Base-by-base conservation (phyloP, 2,888 invertebrate genomes). In the Apamea monoglypha region DNA sequence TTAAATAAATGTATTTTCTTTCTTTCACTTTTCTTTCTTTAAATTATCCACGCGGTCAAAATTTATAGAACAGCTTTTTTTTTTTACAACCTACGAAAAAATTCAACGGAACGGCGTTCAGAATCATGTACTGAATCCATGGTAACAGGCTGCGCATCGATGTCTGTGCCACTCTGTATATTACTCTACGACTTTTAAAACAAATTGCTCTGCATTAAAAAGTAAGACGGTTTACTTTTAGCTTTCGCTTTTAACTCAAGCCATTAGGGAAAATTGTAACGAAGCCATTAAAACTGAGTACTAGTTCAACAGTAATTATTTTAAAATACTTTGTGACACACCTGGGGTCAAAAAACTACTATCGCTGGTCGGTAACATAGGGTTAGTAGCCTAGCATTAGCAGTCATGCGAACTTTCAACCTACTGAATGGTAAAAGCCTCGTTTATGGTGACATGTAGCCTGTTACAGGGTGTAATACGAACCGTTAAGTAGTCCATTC, bases 321-420 rank as follows among this genome's bases (percentile, higher is more conserved):
- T 74, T 59, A 64, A 74, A 84, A 69, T 84, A 84, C 84, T 73
- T 61, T 68, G 50, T 59, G 32, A 74, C 29, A 70, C 36, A 50
- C 29, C 21, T 29, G 61, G 59, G 74, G 67, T 87, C 36, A 74
- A 74, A 78, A 72, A 75, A 66, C 80, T 61, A 18, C 44, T 84
- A 64, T 61, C 32, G 66, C 61, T 61, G 29, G 63, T 64, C 29
- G 10, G 50, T 53, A 72, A 69, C 32, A 71, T n/a, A 12, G 21
- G 2, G 25, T 64, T 64, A 64, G 25, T 36, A 36, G 12, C 36
- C n/a, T 71, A 61, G 29, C 36, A 66, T 84, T 84, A 79, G 50
- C 25, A 70, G 71, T 74, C 87, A 87, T 84, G 85, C 87, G 29
- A 87, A 74, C 68, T 74, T 84, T 87, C 29, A 68, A 74, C 84